Base-by-base conservation (phyloP, 2,113 vertebrate species). In the Piaya cayana region DNA sequence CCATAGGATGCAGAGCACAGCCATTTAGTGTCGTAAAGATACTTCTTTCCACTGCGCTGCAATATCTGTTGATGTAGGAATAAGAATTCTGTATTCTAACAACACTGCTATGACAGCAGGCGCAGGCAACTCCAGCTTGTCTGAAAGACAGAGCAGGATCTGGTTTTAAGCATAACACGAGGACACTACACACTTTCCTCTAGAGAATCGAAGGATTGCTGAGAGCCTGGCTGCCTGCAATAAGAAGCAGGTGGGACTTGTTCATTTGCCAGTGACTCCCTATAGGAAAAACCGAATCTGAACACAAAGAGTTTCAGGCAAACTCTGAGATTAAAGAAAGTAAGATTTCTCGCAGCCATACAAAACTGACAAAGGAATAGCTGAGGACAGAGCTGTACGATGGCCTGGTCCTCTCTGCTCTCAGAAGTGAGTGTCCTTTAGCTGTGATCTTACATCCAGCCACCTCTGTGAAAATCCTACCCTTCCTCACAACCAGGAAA, bases 311-410 rank as follows among this genome's bases (percentile, higher is more conserved):
- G 12, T 67, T 78, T 56, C 8, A 67, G 45, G 6, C 25, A 77
- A 89, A 81, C 9, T 56, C 64, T 29, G 26, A 55, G 81, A 56
- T 11, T 6, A 20, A 70, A 11, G 3, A 42, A 42, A 89, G 7
- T 39, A 6, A 20, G 47, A 23, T 39, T 77, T 70, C 25, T n/a
- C 45, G 49, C 9, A 47, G 5, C 9, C 13, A 11, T 18, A 62
- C 8, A 21, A 15, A 74, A 78, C 6, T 18, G 50, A 74, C 26
- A 20, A 27, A 71, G 52, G 39, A 71, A 30, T 3, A 49, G 26
- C 1, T 1, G 29, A 36, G 23, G 36, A 39, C 8, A 3, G 1
- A n/a, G n/a, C 0, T 11, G 42, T 34, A n/a, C 7, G 9, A 12
- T 8, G 22, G 7, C 34, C 10, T 1, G 8, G 29, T 16, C 34